These are phyloP conservation scores for Phalacrocorax brasilianus DNA, from an alignment of 2,113 vertebrate genomes.

Conservation along the genomic window DNA sequence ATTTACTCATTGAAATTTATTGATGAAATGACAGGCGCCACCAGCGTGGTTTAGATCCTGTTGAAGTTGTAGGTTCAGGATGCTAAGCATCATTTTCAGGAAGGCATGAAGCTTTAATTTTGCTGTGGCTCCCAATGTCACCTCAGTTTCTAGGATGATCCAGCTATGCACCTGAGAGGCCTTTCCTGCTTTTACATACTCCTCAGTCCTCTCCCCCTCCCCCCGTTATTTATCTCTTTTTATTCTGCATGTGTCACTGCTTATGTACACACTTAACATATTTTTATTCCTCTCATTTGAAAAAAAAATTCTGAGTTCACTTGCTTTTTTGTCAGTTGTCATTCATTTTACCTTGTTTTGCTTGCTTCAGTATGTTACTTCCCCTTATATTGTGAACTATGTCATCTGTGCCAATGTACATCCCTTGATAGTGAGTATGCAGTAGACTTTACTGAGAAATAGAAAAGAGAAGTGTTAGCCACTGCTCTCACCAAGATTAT, in stretches of 20 bases:
- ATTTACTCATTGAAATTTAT: not conserved
- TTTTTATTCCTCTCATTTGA: constrained; percentile 69
- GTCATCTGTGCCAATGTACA: constrained; percentile 71
- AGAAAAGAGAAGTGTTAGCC: constrained; percentile 74
- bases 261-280: constrained; percentile 64
- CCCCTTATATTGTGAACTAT: constrained; percentile 67
- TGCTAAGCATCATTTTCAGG: not conserved
- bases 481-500: constrained; percentile 76
- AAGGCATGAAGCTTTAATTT: not conserved
- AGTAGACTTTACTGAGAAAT: constrained; percentile 78
- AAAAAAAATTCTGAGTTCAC: constrained; percentile 65
- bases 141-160: not conserved
- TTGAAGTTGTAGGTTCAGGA: not conserved
- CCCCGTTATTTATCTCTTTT: constrained; percentile 54
- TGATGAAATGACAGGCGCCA: not conserved
- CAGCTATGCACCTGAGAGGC: not conserved
- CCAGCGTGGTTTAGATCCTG: not conserved
- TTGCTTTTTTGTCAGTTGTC: constrained; percentile 74
- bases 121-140: not conserved
- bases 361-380: constrained; percentile 71
- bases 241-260: constrained; percentile 52
- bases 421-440: constrained; percentile 64
- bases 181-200: constrained; percentile 7
- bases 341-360: constrained; percentile 73
- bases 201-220: not conserved